phyloP scores from a whole-genome alignment of 2,797 vertebrate genomes.

The Myotis vivesi region DNA sequence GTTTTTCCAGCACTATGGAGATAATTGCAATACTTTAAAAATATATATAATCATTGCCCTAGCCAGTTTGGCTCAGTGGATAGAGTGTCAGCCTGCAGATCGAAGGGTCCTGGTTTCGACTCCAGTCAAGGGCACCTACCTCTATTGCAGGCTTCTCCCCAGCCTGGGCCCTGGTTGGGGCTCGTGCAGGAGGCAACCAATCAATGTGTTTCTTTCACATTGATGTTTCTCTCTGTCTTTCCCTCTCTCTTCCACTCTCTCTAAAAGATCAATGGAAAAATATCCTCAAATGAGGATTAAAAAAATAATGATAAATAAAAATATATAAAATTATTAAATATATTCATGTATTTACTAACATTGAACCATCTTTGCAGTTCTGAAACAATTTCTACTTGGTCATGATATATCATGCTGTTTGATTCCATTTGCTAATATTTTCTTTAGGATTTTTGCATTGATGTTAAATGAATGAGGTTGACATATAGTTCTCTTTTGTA shows the following conservation, averaged over 20 bases:
- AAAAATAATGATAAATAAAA: background rate
- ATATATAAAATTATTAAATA: background rate
- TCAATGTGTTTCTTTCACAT: no score
- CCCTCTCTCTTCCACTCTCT: no score
- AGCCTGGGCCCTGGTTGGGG: no score
- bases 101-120: no score
- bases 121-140: no score
- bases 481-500: background rate
- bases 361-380: background rate
- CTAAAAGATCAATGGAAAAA: no score
- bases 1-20: background rate
- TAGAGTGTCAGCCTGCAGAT: no score
- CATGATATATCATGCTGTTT: background rate
- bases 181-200: no score
- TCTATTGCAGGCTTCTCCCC: no score
- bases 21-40: background rate
- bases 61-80: no score
- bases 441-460: constrained; percentile 20
- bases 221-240: no score
- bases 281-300: no score
- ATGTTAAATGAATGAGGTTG: background rate
- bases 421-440: background rate
- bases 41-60: background rate
- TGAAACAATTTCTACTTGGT: background rate
- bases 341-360: constrained; percentile 14